A percentile compares a stretch with the other conserved stretches of the same genome.
These are phyloP conservation scores for Triops longicaudatus DNA, from an alignment of 1,140 invertebrate genomes.

Conservation along the genomic window DNA sequence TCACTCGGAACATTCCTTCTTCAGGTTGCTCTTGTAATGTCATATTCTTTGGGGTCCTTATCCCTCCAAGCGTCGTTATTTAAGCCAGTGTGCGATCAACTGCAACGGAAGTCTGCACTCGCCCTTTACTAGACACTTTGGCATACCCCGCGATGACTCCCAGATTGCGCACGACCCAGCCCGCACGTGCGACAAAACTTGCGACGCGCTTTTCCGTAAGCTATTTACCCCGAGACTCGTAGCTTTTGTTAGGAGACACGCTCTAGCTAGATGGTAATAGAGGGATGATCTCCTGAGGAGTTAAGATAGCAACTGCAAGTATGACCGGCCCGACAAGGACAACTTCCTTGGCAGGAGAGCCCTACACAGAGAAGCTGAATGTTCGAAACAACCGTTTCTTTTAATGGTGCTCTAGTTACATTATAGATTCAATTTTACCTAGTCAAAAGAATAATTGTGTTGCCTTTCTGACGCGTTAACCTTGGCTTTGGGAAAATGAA, in stretches of 20 bases:
- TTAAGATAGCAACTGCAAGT: neutral
- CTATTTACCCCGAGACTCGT: neutral
- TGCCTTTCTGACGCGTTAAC: too few species aligned
- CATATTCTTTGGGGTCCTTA: too few species aligned
- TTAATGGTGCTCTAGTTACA: too few species aligned
- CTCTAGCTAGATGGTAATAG: neutral
- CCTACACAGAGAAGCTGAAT: neutral
- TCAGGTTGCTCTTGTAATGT: too few species aligned
- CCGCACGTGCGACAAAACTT: neutral
- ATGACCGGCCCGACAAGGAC: neutral
- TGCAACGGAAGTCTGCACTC: constrained; percentile 4
- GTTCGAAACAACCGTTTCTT: too few species aligned
- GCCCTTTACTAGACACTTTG: neutral
- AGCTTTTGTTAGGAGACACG: neutral
- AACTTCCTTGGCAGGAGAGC: neutral
- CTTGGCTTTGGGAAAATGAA: too few species aligned
- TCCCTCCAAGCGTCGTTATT: neutral
- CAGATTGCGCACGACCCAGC: constrained; percentile 9
- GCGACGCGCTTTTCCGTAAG: neutral
- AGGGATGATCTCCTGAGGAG: neutral
- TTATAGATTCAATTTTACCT: too few species aligned
- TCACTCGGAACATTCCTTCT: too few species aligned
- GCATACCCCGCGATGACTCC: neutral
- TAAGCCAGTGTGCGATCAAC: neutral
- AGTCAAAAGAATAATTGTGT: too few species aligned